A percentile compares a stretch with the other conserved stretches of the same genome.
These are phyloP conservation scores for Harmothoe impar DNA, from an alignment of 2,888 invertebrate genomes.

Conservation along the genomic window DNA sequence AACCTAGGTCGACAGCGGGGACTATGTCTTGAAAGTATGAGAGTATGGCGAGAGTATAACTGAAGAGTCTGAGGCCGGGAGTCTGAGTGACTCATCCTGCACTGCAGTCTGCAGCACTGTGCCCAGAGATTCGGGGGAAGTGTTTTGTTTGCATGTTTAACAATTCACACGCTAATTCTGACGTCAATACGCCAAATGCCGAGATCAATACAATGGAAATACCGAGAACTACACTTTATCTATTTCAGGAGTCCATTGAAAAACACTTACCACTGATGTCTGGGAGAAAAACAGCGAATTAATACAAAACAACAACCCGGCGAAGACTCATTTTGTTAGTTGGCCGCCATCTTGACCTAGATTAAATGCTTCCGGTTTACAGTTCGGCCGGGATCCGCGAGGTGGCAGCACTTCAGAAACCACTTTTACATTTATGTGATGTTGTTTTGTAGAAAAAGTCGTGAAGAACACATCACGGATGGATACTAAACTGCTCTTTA, in stretches of 20 bases:
- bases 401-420: constrained; percentile 11
- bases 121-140: too few species aligned
- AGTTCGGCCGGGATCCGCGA: background rate
- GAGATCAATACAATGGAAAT: too few species aligned
- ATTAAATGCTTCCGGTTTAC: background rate
- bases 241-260: background rate
- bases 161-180: too few species aligned
- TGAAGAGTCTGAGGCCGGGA: too few species aligned
- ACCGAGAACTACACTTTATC: too few species aligned
- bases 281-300: background rate
- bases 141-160: too few species aligned
- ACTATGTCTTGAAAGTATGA: too few species aligned
- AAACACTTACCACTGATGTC: background rate
- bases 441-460: constrained; percentile 4
- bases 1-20: too few species aligned
- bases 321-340: background rate
- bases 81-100: too few species aligned
- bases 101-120: too few species aligned
- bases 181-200: too few species aligned
- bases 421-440: background rate
- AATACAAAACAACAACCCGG: background rate
- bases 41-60: too few species aligned
- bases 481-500: background rate
- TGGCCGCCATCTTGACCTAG: constrained; percentile 39
- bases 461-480: background rate